Base-by-base conservation (phyloP, 1,140 invertebrate genomes). In the Drosophila azteca region DNA sequence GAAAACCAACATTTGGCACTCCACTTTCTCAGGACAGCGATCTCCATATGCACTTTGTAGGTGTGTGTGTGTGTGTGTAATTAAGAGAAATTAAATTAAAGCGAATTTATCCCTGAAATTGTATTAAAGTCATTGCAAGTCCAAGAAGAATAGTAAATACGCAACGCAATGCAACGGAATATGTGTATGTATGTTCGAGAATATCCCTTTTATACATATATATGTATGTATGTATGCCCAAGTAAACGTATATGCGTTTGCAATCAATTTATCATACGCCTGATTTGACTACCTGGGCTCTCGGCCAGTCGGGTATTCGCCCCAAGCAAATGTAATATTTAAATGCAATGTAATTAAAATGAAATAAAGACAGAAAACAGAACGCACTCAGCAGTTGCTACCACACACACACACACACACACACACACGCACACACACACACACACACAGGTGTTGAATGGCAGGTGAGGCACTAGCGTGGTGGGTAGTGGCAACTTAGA, bases 201-300 rank as follows among this genome's bases (percentile, higher is more conserved):
- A 50, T 45, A 55, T 57, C 45, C 45, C 26, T 26, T 6, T 5
- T 26, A 26, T 46, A 55, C 26, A 5, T 6, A 26, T 26, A 26
- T 46, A 55, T 46, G 26, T 62, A n/a, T 3, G 31, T 20, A 5
- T 26, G 5, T 46, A 55, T 46, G 26, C 54, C 9, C 6, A 20
- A 4, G 22, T 62, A n/a, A 2, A n/a, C 1, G 22, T 58, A 46
- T 61, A 31, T 83, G 45, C 69, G 20, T 71, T 82, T 69, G 70
- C 65, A 83, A 83, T 83, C 80, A 84, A 83, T 83, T 84, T 83
- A 83, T 83, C 70, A 83, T 83, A 71, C 62, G 79, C 66, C 75
- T 79, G 79, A 83, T 83, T 83, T 83, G 76, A 59, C 73, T 60
- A 55, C 60, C 49, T 22, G 49, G 57, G 69, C 44, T 58, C 51